Conservation (phyloP, 2,888 invertebrate species). For the Polydrusus pterygomalis region DNA sequence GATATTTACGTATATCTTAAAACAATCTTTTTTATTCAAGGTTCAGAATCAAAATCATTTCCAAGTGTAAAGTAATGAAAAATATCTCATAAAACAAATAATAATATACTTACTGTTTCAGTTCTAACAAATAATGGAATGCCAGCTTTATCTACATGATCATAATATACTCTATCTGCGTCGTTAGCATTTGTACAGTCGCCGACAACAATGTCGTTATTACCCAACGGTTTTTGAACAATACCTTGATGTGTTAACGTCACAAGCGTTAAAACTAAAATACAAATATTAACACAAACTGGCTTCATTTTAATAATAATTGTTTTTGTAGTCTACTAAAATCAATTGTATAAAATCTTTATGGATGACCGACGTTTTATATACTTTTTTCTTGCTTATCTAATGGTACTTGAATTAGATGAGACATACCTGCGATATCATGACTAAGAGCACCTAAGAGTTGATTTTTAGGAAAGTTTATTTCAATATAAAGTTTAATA, state of each 20-base stretch:
- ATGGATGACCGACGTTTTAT: neutral
- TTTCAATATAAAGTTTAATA: no score
- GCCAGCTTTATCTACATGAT: slow-evolving; percentile 39
- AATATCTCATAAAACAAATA: no score
- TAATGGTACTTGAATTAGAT: neutral
- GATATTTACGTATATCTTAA: no score
- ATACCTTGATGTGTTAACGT: neutral
- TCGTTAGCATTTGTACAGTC: slow-evolving; percentile 5
- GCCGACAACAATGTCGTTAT: slow-evolving; percentile 34
- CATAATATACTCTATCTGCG: slow-evolving; percentile 24
- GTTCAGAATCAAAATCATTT: no score
- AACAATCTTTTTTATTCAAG: no score
- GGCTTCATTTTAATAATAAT: slow-evolving; percentile 3
- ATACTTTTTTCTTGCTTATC: neutral
- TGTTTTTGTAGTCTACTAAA: neutral
- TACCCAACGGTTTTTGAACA: neutral
- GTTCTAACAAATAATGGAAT: slow-evolving; percentile 31
- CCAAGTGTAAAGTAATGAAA: no score
- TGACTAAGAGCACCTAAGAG: neutral
- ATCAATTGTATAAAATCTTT: neutral
- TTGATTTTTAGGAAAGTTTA: neutral
- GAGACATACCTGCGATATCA: neutral
- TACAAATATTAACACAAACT: slow-evolving; percentile 1
- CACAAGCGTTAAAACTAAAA: neutral
- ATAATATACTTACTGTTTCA: slow-evolving; percentile 41